Percentiles rank a stretch among this genome's conserved stretches.
These are phyloP conservation scores for Syrrhaptes paradoxus DNA, from an alignment of 2,113 vertebrate species.

Conservation along the genomic window DNA sequence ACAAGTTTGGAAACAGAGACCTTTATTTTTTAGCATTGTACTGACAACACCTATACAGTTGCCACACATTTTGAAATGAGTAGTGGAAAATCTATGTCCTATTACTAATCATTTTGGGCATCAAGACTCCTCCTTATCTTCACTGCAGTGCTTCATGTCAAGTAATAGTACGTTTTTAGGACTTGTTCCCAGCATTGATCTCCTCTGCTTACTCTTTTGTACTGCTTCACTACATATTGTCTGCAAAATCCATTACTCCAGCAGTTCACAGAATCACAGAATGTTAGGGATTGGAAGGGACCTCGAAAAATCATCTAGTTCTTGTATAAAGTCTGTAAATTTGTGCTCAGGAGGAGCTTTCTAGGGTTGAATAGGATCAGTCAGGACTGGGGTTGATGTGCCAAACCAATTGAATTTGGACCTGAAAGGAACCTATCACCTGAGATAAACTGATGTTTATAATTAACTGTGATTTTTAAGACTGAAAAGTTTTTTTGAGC, in stretches of 20 bases:
- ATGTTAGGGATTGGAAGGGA: too few species aligned
- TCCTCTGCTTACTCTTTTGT: not conserved
- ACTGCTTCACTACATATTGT: not conserved
- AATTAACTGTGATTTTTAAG: not conserved
- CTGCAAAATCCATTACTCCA: not conserved
- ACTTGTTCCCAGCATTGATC: not conserved
- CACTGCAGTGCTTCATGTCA: not conserved
- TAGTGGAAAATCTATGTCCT: not conserved
- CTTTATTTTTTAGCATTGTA: not conserved
- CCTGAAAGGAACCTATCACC: not conserved
- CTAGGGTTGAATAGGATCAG: not conserved
- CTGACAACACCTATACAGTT: fast-evolving
- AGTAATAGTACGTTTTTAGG: not conserved
- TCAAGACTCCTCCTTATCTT: not conserved
- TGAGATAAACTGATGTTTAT: not conserved
- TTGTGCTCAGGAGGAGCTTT: not conserved
- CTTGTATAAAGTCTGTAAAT: not conserved
- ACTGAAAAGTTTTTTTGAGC: not conserved
- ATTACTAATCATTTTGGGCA: not conserved
- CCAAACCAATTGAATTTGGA: not conserved
- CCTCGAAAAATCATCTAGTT: too few species aligned
- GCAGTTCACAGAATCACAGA: too few species aligned
- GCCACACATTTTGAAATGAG: not conserved
- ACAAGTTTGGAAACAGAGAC: not conserved
- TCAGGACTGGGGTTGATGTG: not conserved